phyloP scores from a whole-genome alignment of 2,113 vertebrate genomes.

The Agapornis roseicollis region DNA sequence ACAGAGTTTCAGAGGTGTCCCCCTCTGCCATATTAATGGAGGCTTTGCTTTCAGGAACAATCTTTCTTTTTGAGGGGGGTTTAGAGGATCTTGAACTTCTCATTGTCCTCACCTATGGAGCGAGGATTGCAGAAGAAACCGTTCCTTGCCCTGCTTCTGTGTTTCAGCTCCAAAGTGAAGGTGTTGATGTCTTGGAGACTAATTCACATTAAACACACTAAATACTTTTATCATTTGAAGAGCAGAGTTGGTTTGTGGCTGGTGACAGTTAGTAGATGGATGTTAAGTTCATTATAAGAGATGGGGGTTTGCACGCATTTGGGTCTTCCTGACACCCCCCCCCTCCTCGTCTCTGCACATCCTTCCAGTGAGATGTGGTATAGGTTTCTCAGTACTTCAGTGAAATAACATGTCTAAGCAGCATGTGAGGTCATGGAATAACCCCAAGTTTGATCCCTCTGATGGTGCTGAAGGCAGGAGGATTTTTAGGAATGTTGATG shows the following conservation, averaged over 20 bases:
- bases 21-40: neutral
- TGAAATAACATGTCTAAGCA: neutral
- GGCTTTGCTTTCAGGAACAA: neutral
- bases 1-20: neutral
- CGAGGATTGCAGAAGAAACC: neutral
- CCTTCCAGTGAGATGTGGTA: neutral
- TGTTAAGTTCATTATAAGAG: neutral
- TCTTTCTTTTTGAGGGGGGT: neutral
- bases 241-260: neutral
- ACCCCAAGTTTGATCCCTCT: neutral
- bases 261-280: neutral
- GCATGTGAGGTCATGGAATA: neutral
- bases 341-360: neutral
- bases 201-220: neutral
- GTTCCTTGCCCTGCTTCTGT: neutral
- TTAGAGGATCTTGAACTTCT: neutral
- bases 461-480: neutral
- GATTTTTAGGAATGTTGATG: neutral
- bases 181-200: neutral
- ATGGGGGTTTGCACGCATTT: rapidly evolving
- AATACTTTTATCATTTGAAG: neutral
- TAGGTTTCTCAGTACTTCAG: neutral
- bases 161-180: neutral
- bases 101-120: neutral
- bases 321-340: neutral